Conservation (phyloP, 2,797 vertebrate species). For the Microctenopoma stevenorrisi region DNA sequence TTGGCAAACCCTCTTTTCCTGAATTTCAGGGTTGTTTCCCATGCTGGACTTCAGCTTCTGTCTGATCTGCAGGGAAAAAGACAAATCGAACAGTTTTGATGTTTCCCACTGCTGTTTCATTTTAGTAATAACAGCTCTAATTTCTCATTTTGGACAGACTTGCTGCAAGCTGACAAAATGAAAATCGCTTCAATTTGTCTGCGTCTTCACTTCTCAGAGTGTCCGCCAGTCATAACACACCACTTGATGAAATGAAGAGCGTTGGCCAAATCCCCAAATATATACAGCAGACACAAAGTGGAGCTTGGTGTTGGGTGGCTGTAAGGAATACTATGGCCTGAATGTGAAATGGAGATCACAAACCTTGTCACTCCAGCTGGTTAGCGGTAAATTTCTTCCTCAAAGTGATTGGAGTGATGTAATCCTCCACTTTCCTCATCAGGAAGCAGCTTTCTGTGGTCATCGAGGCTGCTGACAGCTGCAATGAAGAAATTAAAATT, state of each 20-base stretch:
- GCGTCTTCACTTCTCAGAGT: slow-evolving; percentile 46
- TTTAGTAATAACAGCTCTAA: slow-evolving; percentile 72
- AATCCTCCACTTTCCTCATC: slow-evolving; percentile 15
- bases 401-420: slow-evolving; percentile 28
- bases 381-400: slow-evolving; percentile 26
- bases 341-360: slow-evolving; percentile 44
- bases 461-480: slow-evolving; percentile 41
- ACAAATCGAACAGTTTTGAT: slow-evolving; percentile 52
- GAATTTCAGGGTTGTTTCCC: slow-evolving; percentile 5
- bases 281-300: slow-evolving; percentile 31
- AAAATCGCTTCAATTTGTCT: slow-evolving; percentile 70
- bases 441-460: slow-evolving; percentile 24
- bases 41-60: slow-evolving; percentile 43
- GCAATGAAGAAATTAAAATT: background rate
- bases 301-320: slow-evolving; percentile 38
- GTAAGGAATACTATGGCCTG: slow-evolving; percentile 22
- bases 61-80: slow-evolving; percentile 58
- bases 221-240: slow-evolving; percentile 70
- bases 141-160: slow-evolving; percentile 66
- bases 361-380: slow-evolving; percentile 42
- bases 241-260: slow-evolving; percentile 56
- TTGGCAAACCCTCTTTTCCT: slow-evolving; percentile 39
- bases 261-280: slow-evolving; percentile 41
- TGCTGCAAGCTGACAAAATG: slow-evolving; percentile 59
- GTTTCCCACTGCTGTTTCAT: slow-evolving; percentile 68